Base-by-base conservation (phyloP, 2,113 vertebrate species). In the Pimephales promelas region DNA sequence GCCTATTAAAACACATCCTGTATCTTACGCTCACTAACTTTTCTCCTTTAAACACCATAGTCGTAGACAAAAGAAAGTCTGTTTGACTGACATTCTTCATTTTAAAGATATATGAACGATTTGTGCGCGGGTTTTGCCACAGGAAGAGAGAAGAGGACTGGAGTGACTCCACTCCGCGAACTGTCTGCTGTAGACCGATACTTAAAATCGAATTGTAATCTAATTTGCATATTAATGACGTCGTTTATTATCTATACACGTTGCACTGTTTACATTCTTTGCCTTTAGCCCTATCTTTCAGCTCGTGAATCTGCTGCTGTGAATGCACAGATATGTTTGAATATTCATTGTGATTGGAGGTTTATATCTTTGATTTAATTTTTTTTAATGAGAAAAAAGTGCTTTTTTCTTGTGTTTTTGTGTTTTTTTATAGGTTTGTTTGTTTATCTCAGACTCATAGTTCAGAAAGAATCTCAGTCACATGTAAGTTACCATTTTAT, bases 401-500 rank as follows among this genome's bases (percentile, higher is more conserved):
- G 20, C 28, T 31, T 52, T 14, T 22, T 20, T 43, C 26, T 14
- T 36, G 47, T 56, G 26, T 62, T 61, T 79, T 64, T 31, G 20
- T 18, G 20, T 16, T 45, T 16, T 47, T 45, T 16, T 47, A 26
- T 18, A 26, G 4, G 22, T 61, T 62, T 57, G 57, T 79, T 45
- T 28, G 16, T 14, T 45, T 8, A 61, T 77, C 74, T 16, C 13
- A 40, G 24, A 28, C 57, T 34, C 43, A 47, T 49, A 36, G 34
- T 40, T 62, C 61, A 57, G 24, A 22, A 76, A 47, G 26, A 26
- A 52, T 73, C 54, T n/a, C 18, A 45, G 47, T 54, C 62, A 68
- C 66, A 83, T 20, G 26, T 75, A n/a, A n/a, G n/a, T n/a, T n/a
- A 64, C 47, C 57, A 80, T 24, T 73, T 70, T 64, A 79, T 70